A percentile compares a stretch with the other conserved stretches of the same genome.
Evolutionary conservation across 2,797 vertebrate genomes (phyloP).

Genomic region (Melanotaenia boesemani): DNA sequence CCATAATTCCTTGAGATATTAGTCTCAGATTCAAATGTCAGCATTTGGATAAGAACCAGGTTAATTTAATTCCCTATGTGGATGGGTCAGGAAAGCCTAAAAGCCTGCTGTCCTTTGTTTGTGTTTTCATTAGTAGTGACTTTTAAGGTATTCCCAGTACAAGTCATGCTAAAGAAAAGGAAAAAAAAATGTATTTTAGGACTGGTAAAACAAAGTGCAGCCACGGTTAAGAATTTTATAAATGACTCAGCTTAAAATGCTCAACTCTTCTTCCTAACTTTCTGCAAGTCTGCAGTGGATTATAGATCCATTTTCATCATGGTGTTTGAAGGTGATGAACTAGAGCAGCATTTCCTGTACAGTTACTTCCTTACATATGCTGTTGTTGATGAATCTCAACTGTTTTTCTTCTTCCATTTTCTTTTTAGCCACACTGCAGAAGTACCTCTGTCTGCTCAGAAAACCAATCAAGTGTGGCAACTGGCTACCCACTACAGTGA

Average conservation of each 20-base stretch:
- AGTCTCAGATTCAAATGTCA: constrained; percentile 77
- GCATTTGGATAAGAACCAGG: constrained; percentile 73
- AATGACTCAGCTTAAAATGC: constrained; percentile 40
- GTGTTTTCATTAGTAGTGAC: constrained; percentile 56
- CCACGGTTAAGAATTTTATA: constrained; percentile 17
- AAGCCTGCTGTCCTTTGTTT: constrained; percentile 41
- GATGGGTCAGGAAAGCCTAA: constrained; percentile 57
- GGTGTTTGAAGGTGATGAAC: constrained; percentile 31
- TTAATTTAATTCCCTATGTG: constrained; percentile 41
- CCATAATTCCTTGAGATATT: constrained; percentile 75
- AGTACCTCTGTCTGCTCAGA: constrained; percentile 67
- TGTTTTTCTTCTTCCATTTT: constrained; percentile 60
- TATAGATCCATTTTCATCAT: constrained; percentile 37
- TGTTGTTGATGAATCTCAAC: constrained; percentile 47
- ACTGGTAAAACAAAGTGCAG: constrained; percentile 15
- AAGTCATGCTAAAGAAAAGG: constrained; percentile 10
- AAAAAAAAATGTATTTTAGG: constrained; percentile 7
- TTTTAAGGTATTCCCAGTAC: constrained; percentile 39
- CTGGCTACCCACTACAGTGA: constrained; percentile 67
- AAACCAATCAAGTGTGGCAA: constrained; percentile 72
- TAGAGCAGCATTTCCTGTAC: constrained; percentile 26
- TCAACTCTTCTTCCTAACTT: constrained; percentile 24
- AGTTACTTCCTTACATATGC: constrained; percentile 37
- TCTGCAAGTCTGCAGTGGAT: constrained; percentile 15
- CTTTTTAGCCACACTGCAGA: constrained; percentile 53